These are phyloP conservation scores for Cyrtonyx montezumae DNA, from an alignment of 2,113 vertebrate genomes.

Conservation along the genomic window DNA sequence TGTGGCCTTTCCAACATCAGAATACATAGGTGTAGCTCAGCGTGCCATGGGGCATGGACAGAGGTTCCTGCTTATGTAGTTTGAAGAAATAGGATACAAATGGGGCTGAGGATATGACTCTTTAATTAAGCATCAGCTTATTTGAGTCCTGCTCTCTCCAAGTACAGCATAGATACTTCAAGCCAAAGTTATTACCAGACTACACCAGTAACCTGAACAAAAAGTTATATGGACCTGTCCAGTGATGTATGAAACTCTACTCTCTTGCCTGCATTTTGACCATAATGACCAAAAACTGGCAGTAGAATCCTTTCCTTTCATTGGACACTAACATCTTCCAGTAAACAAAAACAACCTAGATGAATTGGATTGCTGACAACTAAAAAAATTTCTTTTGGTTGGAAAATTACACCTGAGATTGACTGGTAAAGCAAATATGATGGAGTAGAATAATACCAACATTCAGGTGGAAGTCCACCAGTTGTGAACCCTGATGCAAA, in stretches of 20 bases:
- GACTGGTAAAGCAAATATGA: constrained; percentile 6
- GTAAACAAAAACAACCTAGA: neutral
- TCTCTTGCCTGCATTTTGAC: neutral
- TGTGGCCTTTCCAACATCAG: neutral
- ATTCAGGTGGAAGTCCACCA: neutral
- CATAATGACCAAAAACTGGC: neutral
- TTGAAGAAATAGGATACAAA: neutral
- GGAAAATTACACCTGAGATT: neutral
- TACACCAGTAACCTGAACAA: neutral
- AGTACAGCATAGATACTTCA: neutral
- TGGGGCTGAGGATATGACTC: accelerated
- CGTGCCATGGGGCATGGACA: neutral
- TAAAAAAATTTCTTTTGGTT: neutral
- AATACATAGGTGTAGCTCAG: neutral
- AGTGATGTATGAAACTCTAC: neutral
- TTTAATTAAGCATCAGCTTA: neutral
- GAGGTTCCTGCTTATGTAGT: neutral
- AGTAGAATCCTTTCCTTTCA: neutral
- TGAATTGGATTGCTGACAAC: neutral
- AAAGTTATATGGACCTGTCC: neutral
- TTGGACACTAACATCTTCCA: neutral
- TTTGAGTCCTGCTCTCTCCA: neutral
- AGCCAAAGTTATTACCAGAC: neutral
- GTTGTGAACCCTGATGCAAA: neutral
- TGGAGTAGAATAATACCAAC: neutral